Evolutionary conservation across 2,113 vertebrate genomes (phyloP).

Genomic region (Hippolais icterina): DNA sequence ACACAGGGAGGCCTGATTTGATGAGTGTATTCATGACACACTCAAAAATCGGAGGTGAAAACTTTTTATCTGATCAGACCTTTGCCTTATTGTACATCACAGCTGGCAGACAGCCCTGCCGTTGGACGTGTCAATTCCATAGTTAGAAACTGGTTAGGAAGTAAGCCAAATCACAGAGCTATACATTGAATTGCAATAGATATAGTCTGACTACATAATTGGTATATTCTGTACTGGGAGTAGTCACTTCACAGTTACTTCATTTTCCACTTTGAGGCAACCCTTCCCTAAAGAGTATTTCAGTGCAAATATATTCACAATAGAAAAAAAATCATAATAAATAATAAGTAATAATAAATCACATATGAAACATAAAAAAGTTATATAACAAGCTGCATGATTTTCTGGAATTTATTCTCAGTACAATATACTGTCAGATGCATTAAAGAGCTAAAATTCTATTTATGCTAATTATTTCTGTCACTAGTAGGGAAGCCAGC

Average conservation of each 20-base stretch:
- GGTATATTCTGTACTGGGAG: neutral
- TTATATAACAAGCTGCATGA: neutral
- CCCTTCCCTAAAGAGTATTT: constrained; percentile 8
- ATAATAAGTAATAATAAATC: constrained; percentile 24
- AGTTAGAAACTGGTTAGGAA: neutral
- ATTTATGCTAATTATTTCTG: constrained; percentile 27
- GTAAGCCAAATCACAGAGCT: neutral
- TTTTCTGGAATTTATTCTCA: constrained; percentile 1
- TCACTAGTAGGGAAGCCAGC: neutral
- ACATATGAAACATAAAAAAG: neutral
- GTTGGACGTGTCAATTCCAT: neutral
- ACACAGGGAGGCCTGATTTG: neutral
- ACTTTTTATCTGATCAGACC: neutral
- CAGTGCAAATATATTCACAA: neutral
- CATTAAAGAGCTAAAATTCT: constrained; percentile 33
- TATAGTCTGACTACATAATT: neutral
- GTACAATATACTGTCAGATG: neutral
- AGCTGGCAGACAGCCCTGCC: neutral
- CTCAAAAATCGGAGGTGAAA: neutral
- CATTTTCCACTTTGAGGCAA: constrained; percentile 5
- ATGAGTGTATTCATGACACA: neutral
- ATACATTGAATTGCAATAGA: neutral
- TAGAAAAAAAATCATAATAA: neutral
- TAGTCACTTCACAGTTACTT: neutral
- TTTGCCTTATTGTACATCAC: neutral